Evolutionary conservation across 2,888 invertebrate genomes (phyloP).

Genomic region (Drosophila subquinaria): DNA sequence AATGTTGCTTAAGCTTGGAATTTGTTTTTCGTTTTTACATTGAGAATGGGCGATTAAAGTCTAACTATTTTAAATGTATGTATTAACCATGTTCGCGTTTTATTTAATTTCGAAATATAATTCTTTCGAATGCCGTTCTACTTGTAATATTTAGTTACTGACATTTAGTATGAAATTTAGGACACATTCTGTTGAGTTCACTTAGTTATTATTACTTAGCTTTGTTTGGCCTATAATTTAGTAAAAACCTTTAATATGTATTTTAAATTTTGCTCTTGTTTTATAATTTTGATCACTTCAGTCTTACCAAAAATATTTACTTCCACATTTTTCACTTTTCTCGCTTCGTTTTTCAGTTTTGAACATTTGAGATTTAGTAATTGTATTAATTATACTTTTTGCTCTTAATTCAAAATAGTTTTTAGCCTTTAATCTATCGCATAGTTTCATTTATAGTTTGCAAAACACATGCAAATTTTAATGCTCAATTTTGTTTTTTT

Average conservation of each 20-base stretch:
- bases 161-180: slow-evolving; percentile 69
- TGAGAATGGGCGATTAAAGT: slow-evolving; percentile 70
- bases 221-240: slow-evolving; percentile 12
- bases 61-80: slow-evolving; percentile 58
- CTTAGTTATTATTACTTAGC: slow-evolving; percentile 56
- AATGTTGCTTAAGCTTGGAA: background rate
- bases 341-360: slow-evolving; percentile 25
- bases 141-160: slow-evolving; percentile 46
- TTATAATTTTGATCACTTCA: slow-evolving; percentile 76
- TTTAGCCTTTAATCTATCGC: slow-evolving; percentile 40
- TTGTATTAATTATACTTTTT: slow-evolving; percentile 7
- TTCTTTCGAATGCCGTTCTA: slow-evolving; percentile 52
- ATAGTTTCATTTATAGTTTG: slow-evolving; percentile 54
- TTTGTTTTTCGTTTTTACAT: slow-evolving; percentile 48
- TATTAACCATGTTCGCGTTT: slow-evolving; percentile 23
- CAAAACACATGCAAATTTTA: slow-evolving; percentile 29
- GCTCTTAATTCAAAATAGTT: slow-evolving; percentile 48
- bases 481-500: slow-evolving; percentile 18
- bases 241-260: slow-evolving; percentile 46
- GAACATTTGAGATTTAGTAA: slow-evolving; percentile 44
- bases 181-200: slow-evolving; percentile 67
- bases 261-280: slow-evolving; percentile 39
- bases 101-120: slow-evolving; percentile 47
- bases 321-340: slow-evolving; percentile 28
- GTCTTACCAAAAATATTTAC: slow-evolving; percentile 75